Evolutionary conservation across 2,888 invertebrate genomes (phyloP).

Genomic region (Nomada flava): DNA sequence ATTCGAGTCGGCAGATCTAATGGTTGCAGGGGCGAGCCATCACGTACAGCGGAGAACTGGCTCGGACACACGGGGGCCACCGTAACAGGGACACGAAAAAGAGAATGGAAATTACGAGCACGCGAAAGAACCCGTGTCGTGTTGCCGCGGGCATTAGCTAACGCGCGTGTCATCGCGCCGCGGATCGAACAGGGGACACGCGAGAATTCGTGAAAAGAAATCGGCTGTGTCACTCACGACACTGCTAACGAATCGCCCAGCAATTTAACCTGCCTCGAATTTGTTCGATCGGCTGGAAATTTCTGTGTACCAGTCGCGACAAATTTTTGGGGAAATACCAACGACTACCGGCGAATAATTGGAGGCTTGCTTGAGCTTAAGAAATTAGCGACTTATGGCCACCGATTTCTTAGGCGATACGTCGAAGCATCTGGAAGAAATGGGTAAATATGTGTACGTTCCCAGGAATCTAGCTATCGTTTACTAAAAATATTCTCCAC

Average conservation of each 20-base stretch:
- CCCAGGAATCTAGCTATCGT: too few relatives aligned
- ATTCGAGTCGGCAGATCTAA: slow-evolving; percentile 82
- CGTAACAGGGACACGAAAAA: slow-evolving; percentile 53
- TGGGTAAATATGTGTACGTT: too few relatives aligned
- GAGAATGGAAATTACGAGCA: slow-evolving; percentile 56
- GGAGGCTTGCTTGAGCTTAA: too few relatives aligned
- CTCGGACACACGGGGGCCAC: slow-evolving; percentile 49
- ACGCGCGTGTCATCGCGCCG: slow-evolving; percentile 77
- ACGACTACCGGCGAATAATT: too few relatives aligned
- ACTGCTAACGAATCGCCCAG: background rate
- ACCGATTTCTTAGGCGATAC: too few relatives aligned
- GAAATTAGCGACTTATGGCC: too few relatives aligned
- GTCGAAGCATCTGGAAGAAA: too few relatives aligned
- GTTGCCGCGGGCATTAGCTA: slow-evolving; percentile 75
- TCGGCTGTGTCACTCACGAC: slow-evolving; percentile 3
- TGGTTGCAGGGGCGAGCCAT: slow-evolving; percentile 79
- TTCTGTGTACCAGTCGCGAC: too few relatives aligned
- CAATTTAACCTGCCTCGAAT: background rate
- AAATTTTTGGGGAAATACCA: too few relatives aligned
- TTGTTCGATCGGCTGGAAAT: background rate
- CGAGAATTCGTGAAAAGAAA: slow-evolving; percentile 54
- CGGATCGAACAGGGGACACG: slow-evolving; percentile 51
- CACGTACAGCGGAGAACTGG: slow-evolving; percentile 74
- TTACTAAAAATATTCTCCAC: too few relatives aligned
- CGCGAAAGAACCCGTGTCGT: slow-evolving; percentile 64